These are phyloP conservation scores for Sardina pilchardus DNA, from an alignment of 2,113 vertebrate genomes.

Conservation along the genomic window DNA sequence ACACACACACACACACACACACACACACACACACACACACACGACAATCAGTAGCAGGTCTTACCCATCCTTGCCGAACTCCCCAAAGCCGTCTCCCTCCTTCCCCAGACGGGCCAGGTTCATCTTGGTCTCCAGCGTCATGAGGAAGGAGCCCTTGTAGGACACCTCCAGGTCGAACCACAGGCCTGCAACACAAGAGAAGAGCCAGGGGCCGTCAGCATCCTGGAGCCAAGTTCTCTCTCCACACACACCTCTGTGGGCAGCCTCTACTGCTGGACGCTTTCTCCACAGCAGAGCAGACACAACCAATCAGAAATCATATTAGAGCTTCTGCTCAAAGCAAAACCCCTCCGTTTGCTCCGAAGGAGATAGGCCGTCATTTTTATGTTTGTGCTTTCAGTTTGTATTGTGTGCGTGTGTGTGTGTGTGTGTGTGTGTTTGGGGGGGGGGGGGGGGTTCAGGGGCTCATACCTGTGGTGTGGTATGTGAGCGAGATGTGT, in stretches of 20 bases:
- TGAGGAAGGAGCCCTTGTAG: slow-evolving; percentile 94
- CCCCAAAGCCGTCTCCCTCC: slow-evolving; percentile 88
- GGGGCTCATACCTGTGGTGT: background rate
- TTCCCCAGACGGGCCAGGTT: slow-evolving; percentile 95
- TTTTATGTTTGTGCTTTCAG: background rate
- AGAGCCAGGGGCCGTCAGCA: background rate
- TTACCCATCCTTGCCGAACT: slow-evolving; percentile 94
- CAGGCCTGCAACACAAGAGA: slow-evolving; percentile 75
- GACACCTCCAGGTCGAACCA: slow-evolving; percentile 97
- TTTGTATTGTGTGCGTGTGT: background rate
- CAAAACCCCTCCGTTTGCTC: background rate
- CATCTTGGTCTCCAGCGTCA: slow-evolving; percentile 98
- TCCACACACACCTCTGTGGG: background rate
- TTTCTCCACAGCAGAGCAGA: background rate
- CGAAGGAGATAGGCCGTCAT: background rate
- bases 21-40: background rate
- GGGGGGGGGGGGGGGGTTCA: too few relatives aligned
- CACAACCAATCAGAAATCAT: background rate
- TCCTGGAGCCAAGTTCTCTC: background rate
- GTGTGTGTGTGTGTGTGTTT: background rate
- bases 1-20: background rate
- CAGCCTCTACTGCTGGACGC: background rate
- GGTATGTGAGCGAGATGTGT: background rate
- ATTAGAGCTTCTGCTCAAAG: background rate
- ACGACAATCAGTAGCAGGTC: slow-evolving; percentile 28